These are phyloP conservation scores for Erethizon dorsatum DNA, from an alignment of 2,797 vertebrate species.

Conservation along the genomic window DNA sequence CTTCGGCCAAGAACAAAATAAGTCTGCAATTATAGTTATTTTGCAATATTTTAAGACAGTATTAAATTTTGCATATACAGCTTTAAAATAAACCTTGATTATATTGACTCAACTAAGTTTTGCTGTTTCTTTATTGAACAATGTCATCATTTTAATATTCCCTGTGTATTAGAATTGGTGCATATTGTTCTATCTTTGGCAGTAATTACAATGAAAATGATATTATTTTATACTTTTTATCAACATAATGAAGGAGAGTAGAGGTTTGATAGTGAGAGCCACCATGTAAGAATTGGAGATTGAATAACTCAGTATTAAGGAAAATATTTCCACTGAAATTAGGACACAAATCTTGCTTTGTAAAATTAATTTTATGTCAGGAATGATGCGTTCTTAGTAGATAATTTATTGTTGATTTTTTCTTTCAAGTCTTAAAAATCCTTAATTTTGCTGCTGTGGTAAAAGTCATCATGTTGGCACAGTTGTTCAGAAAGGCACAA, in stretches of 20 bases:
- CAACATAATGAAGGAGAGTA: not conserved
- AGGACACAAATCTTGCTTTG: not conserved
- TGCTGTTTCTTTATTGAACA: not conserved
- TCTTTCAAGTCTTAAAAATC: conserved; percentile 9
- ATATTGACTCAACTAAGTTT: not conserved
- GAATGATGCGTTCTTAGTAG: not conserved
- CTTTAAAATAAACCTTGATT: not conserved
- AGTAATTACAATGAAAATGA: not conserved
- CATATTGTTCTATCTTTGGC: not conserved
- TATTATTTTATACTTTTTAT: not conserved
- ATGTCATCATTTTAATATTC: not conserved
- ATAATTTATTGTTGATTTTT: conserved; percentile 1
- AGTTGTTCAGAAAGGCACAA: not conserved
- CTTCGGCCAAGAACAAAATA: not conserved
- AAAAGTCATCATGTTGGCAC: not conserved
- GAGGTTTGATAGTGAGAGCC: not conserved
- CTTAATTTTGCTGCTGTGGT: not conserved
- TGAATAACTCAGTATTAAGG: not conserved
- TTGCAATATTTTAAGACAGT: not conserved
- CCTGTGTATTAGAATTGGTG: not conserved
- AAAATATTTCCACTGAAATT: not conserved
- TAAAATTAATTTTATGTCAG: not conserved
- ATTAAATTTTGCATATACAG: not conserved
- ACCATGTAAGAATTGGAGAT: not conserved
- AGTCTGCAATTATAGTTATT: not conserved